phyloP scores from a whole-genome alignment of 2,113 vertebrate species.

The Pluvialis apricaria region DNA sequence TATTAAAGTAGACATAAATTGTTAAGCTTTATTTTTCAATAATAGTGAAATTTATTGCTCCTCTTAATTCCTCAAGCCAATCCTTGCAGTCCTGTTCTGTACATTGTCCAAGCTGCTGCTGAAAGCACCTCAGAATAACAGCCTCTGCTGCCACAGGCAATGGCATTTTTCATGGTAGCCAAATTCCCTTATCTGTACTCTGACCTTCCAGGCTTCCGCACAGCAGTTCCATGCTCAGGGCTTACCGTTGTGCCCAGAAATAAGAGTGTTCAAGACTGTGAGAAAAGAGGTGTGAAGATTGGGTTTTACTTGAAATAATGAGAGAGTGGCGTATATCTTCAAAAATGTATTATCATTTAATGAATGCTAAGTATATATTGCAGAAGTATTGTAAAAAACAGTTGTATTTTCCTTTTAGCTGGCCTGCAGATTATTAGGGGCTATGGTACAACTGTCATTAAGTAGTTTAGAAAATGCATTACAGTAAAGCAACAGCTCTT shows the following conservation, averaged over 20 bases:
- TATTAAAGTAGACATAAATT: background rate
- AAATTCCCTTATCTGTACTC: background rate
- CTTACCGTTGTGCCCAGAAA: rapidly evolving
- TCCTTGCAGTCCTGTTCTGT: background rate
- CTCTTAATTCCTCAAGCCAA: background rate
- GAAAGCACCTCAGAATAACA: background rate
- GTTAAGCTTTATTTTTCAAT: background rate
- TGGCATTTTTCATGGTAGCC: background rate
- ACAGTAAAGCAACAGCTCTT: background rate
- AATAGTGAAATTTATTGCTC: background rate
- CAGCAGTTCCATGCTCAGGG: background rate
- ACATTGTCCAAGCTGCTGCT: background rate
- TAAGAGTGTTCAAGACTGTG: background rate
- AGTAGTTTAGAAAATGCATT: background rate
- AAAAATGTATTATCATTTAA: background rate
- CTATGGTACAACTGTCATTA: background rate
- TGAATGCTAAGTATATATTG: background rate
- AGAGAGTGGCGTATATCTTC: background rate
- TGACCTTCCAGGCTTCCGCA: background rate
- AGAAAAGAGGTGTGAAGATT: background rate
- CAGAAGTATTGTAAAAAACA: background rate
- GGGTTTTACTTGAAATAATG: background rate
- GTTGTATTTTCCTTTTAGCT: background rate
- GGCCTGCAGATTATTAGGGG: background rate
- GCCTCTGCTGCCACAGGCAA: background rate